phyloP scores from a whole-genome alignment of 2,797 vertebrate species.

The Austrolebias charrua region DNA sequence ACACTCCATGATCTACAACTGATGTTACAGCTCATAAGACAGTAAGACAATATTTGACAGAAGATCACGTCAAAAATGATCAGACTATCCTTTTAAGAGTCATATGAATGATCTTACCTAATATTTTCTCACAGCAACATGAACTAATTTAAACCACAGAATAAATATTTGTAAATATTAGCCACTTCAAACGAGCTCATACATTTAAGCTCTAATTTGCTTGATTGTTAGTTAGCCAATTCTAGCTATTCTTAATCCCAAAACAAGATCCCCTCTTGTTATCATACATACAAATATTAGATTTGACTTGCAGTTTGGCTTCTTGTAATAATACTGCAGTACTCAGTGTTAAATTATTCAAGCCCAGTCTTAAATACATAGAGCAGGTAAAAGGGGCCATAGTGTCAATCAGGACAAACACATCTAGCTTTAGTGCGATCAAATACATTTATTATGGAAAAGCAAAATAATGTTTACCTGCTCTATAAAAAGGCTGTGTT shows the following conservation, averaged over 20 bases:
- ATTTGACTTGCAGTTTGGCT: conserved; percentile 45
- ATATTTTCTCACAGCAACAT: no score
- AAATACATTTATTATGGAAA: conserved; percentile 24
- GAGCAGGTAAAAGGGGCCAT: conserved; percentile 25
- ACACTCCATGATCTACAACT: no score
- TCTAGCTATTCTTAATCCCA: conserved; percentile 5
- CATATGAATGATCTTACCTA: no score
- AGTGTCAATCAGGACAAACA: conserved; percentile 32
- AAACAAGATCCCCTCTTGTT: conserved; percentile 41
- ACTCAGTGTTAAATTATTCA: conserved; percentile 56
- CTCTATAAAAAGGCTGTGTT: conserved; percentile 26
- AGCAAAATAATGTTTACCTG: conserved; percentile 11
- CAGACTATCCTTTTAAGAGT: no score
- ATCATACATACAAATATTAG: conserved; percentile 44
- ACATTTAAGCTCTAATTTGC: no score
- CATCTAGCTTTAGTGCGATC: neutral
- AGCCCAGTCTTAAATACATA: conserved; percentile 44
- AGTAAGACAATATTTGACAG: no score
- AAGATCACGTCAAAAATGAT: no score
- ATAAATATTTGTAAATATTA: no score
- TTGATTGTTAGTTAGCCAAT: no score
- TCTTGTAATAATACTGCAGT: conserved; percentile 37
- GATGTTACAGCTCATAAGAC: no score
- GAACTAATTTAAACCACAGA: no score
- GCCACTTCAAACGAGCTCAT: no score